Percentiles rank a stretch among this genome's conserved stretches.
phyloP scores from a whole-genome alignment of 1,140 invertebrate species.

The Medauroidea extradentata region DNA sequence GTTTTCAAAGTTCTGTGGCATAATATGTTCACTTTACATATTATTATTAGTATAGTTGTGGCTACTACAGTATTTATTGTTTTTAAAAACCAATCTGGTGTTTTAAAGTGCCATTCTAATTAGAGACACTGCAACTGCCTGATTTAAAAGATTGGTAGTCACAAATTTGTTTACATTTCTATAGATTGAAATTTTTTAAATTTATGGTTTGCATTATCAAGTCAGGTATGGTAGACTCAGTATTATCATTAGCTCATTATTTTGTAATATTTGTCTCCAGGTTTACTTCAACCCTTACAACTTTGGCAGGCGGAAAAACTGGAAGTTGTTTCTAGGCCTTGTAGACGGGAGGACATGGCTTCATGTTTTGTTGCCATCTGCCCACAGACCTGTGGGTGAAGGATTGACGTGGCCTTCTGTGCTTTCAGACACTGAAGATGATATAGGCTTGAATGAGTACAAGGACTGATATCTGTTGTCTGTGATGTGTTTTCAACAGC shows the following conservation, averaged over 20 bases:
- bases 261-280: slow-evolving; percentile 35
- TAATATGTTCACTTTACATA: too few species aligned
- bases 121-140: too few species aligned
- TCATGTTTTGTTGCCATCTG: slow-evolving; percentile 75
- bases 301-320: slow-evolving; percentile 81
- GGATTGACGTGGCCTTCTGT: slow-evolving; percentile 75
- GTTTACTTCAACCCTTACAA: slow-evolving; percentile 83
- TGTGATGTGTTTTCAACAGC: too few species aligned
- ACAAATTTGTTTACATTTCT: too few species aligned
- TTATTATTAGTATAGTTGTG: too few species aligned
- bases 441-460: neutral
- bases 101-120: too few species aligned
- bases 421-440: slow-evolving; percentile 33
- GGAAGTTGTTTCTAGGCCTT: slow-evolving; percentile 82
- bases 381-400: slow-evolving; percentile 69
- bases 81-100: too few species aligned
- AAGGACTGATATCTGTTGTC: neutral
- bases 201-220: neutral
- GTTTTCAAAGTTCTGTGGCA: too few species aligned
- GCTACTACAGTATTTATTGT: too few species aligned
- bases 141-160: too few species aligned
- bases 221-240: neutral
- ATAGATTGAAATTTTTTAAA: neutral
- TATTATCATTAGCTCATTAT: slow-evolving; percentile 2
- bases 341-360: slow-evolving; percentile 57